Conservation (phyloP, 1,140 invertebrate species). For the Leptonema lineaticorne region DNA sequence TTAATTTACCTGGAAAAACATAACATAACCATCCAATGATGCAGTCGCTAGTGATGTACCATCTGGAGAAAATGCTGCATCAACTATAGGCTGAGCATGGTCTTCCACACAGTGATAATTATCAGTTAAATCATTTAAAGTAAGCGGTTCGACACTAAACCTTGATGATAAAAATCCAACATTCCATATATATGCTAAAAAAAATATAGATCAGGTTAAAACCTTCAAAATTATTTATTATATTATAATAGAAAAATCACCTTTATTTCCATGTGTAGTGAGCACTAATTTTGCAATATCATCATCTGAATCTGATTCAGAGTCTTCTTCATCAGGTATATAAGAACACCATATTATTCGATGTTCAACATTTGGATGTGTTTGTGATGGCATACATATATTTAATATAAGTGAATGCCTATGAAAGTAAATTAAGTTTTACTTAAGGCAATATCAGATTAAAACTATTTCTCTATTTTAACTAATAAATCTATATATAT, state of each 20-base stretch:
- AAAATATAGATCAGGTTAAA: background rate
- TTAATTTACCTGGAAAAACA: constrained; percentile 86
- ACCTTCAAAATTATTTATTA: background rate
- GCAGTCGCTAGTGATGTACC: constrained; percentile 89
- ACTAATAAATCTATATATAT: too few species aligned
- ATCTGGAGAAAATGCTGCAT: constrained; percentile 90
- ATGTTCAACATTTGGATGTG: constrained; percentile 48
- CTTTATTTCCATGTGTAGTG: constrained; percentile 73
- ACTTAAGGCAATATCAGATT: too few species aligned
- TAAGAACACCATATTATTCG: constrained; percentile 89
- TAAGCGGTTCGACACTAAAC: constrained; percentile 54
- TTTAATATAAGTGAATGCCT: constrained; percentile 55
- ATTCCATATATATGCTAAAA: constrained; percentile 66
- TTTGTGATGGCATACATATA: constrained; percentile 54
- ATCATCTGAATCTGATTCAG: constrained; percentile 60
- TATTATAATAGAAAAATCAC: constrained; percentile 47
- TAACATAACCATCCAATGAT: constrained; percentile 81
- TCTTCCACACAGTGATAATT: constrained; percentile 68
- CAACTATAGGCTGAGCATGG: constrained; percentile 72
- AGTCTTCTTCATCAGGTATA: constrained; percentile 71
- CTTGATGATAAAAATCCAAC: constrained; percentile 57
- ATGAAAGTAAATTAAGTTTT: constrained; percentile 31
- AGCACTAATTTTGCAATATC: constrained; percentile 79
- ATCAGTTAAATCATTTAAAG: constrained; percentile 54
- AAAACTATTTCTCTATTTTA: too few species aligned